These are phyloP conservation scores for Chaetorhynchus papuensis DNA, from an alignment of 2,113 vertebrate genomes.

Conservation along the genomic window DNA sequence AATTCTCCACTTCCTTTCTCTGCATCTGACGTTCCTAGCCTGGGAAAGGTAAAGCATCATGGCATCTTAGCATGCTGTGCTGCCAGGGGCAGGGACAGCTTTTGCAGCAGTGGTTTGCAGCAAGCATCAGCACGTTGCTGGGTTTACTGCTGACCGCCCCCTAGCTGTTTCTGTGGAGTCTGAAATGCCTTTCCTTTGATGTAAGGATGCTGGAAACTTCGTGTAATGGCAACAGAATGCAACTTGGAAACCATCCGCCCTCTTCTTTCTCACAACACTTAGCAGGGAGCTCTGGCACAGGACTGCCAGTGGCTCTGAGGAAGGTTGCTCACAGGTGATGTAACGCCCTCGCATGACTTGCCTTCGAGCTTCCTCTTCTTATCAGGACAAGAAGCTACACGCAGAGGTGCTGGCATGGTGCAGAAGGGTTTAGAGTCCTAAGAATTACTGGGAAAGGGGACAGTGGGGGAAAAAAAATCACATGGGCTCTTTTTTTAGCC, in stretches of 20 bases:
- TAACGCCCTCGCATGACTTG: not conserved
- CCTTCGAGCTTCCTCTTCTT: not conserved
- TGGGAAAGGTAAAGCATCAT: not conserved
- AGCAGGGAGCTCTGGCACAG: not conserved
- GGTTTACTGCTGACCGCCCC: not conserved
- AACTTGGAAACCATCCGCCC: not conserved
- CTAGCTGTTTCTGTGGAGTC: not conserved
- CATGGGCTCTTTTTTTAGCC: not conserved
- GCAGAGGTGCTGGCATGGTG: not conserved
- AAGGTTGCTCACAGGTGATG: not conserved
- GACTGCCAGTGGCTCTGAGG: not conserved
- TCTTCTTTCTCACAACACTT: not conserved
- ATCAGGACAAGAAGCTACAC: not conserved
- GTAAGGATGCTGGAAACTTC: not conserved
- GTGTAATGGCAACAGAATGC: not conserved
- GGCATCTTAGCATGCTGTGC: not conserved
- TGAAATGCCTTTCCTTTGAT: not conserved
- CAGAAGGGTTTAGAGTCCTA: not conserved
- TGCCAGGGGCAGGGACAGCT: not conserved
- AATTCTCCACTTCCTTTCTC: not conserved
- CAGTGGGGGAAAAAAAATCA: rapidly evolving
- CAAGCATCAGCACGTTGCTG: not conserved
- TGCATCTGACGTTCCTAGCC: not conserved
- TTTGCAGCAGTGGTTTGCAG: not conserved
- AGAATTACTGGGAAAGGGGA: not conserved